These are phyloP conservation scores for Hydrocynus forskahlii DNA, from an alignment of 2,797 vertebrate genomes.

Conservation along the genomic window DNA sequence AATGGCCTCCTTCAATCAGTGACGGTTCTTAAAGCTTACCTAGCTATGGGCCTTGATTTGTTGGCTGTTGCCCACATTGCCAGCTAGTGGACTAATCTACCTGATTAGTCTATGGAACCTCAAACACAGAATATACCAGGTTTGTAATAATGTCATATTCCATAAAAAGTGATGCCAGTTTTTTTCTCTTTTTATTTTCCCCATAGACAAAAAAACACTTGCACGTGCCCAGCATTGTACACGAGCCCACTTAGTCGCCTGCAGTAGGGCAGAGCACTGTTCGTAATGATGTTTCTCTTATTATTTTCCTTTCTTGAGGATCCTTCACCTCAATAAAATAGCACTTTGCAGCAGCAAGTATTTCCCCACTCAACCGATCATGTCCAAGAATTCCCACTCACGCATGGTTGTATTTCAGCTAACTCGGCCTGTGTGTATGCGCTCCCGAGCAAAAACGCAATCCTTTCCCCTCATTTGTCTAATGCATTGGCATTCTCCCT, in stretches of 20 bases:
- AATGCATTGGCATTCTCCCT: slow-evolving; percentile 28
- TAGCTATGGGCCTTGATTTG: no score
- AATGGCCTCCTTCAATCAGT: no score
- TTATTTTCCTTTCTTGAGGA: background rate
- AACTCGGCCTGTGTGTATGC: background rate
- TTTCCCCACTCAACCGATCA: background rate
- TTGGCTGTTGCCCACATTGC: no score
- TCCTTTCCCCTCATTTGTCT: background rate
- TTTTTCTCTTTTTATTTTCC: no score
- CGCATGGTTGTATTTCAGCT: background rate
- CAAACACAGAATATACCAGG: no score
- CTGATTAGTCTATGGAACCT: no score
- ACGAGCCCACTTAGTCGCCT: background rate
- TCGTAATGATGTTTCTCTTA: background rate
- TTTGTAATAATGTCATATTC: no score
- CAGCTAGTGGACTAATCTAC: no score
- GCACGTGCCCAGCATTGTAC: no score
- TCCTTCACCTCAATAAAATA: background rate
- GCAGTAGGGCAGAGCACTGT: slow-evolving; percentile 13
- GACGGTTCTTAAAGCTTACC: no score
- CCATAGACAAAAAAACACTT: no score
- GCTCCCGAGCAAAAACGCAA: background rate
- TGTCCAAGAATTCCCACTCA: background rate
- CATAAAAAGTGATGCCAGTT: no score
- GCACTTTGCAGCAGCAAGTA: background rate